Conservation (phyloP, 2,113 vertebrate species). For the Seriola dumerili region DNA sequence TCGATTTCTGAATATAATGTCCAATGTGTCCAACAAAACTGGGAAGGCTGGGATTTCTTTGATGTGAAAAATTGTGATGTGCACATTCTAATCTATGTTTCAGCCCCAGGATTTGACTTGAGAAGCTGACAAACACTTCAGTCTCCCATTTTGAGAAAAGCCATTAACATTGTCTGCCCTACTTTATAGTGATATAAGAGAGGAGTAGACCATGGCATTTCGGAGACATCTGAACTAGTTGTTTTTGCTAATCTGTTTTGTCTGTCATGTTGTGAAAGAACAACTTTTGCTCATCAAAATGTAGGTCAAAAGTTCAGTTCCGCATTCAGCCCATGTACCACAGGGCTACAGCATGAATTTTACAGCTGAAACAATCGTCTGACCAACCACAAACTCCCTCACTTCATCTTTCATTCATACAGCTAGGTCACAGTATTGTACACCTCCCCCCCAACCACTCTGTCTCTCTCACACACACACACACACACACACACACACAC, state of each 20-base stretch:
- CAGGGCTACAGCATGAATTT: conserved; percentile 5
- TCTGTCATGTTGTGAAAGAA: conserved; percentile 34
- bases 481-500: not conserved
- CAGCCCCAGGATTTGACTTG: conserved; percentile 21
- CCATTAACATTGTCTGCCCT: conserved; percentile 53
- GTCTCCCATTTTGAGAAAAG: conserved; percentile 26
- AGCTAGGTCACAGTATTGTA: conserved; percentile 25
- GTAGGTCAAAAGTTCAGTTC: conserved; percentile 24
- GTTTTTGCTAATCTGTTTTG: conserved; percentile 45
- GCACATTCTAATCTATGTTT: conserved; percentile 39
- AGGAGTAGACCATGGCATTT: conserved; percentile 44
- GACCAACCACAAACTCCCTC: conserved; percentile 27
- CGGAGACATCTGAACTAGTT: conserved; percentile 22
- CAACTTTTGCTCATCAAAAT: conserved; percentile 38
- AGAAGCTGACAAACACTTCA: conserved; percentile 52
- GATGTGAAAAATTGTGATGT: not conserved
- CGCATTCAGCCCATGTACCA: not conserved
- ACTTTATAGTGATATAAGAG: conserved; percentile 29
- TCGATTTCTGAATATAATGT: not conserved
- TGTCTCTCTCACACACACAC: too few species aligned
- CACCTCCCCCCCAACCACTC: not conserved
- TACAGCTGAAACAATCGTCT: conserved; percentile 20
- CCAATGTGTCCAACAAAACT: not conserved
- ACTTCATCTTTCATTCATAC: conserved; percentile 63
- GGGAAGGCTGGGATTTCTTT: not conserved